These are phyloP conservation scores for Balearica regulorum DNA, from an alignment of 2,797 vertebrate genomes.

Conservation along the genomic window DNA sequence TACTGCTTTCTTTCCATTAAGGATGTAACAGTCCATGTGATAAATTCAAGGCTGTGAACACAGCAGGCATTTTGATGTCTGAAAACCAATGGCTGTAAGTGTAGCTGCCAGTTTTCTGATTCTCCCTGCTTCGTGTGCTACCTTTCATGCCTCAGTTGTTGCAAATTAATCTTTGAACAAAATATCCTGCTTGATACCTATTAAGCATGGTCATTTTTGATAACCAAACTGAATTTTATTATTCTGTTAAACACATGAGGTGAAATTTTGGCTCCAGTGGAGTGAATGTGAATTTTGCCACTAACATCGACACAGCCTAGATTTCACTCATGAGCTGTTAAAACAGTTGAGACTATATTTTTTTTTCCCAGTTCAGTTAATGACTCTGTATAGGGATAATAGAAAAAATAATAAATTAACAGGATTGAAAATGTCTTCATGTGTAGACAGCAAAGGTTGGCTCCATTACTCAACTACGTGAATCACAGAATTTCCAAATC, in stretches of 20 bases:
- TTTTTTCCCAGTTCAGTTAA: background rate
- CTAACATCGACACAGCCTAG: background rate
- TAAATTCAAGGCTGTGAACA: background rate
- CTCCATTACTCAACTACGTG: background rate
- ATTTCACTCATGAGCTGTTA: background rate
- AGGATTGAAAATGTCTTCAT: background rate
- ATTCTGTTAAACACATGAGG: background rate
- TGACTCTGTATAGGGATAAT: background rate
- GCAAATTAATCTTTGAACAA: background rate
- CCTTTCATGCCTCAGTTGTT: background rate
- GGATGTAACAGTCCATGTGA: background rate
- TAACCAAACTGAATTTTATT: background rate
- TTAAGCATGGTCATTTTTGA: background rate
- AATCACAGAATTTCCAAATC: background rate
- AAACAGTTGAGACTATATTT: background rate
- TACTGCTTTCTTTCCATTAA: background rate
- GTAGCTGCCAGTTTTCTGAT: background rate
- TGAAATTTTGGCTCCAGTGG: background rate
- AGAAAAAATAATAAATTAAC: background rate
- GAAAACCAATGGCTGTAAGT: background rate
- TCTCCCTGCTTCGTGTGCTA: background rate
- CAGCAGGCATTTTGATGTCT: background rate
- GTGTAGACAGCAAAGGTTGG: background rate
- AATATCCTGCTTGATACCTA: background rate
- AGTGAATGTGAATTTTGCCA: constrained; percentile 14